Conservation (phyloP, 1,140 invertebrate species). For the Tetramorium parvispinum region DNA sequence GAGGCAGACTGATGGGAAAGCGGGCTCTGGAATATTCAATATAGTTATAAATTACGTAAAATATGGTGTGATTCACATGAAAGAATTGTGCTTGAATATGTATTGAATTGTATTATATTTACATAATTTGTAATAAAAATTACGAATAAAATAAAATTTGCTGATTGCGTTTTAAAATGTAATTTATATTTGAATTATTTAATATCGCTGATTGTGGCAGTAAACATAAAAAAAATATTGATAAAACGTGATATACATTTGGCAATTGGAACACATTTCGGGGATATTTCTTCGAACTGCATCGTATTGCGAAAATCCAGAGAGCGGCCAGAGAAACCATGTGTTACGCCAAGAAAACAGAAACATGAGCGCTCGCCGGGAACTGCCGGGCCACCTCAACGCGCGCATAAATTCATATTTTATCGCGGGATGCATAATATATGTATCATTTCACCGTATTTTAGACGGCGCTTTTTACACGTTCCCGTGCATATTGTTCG, state of each 20-base stretch:
- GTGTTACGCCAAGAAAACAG: conserved; percentile 55
- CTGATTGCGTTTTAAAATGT: conserved; percentile 45
- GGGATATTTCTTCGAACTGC: conserved; percentile 25
- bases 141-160: conserved; percentile 36
- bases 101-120: conserved; percentile 19
- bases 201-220: conserved; percentile 24
- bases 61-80: not conserved
- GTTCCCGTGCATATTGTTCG: conserved; percentile 65
- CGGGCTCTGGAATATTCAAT: conserved; percentile 2
- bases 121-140: conserved; percentile 50
- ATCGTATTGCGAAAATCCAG: conserved; percentile 6
- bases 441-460: conserved; percentile 71
- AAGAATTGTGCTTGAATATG: conserved; percentile 2
- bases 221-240: conserved; percentile 21
- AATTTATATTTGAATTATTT: conserved; percentile 52
- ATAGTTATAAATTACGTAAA: not conserved
- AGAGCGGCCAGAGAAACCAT: not conserved
- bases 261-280: conserved; percentile 1
- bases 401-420: conserved; percentile 74
- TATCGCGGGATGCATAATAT: conserved; percentile 71
- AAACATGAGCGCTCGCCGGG: conserved; percentile 49
- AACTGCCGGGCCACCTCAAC: conserved; percentile 61
- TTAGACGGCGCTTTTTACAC: conserved; percentile 66
- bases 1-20: not conserved
- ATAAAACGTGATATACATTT: conserved; percentile 23